Percentiles rank a stretch among this genome's conserved stretches.
Conservation (phyloP, 2,113 vertebrate species). For the human (Homo sapiens) region DNA sequence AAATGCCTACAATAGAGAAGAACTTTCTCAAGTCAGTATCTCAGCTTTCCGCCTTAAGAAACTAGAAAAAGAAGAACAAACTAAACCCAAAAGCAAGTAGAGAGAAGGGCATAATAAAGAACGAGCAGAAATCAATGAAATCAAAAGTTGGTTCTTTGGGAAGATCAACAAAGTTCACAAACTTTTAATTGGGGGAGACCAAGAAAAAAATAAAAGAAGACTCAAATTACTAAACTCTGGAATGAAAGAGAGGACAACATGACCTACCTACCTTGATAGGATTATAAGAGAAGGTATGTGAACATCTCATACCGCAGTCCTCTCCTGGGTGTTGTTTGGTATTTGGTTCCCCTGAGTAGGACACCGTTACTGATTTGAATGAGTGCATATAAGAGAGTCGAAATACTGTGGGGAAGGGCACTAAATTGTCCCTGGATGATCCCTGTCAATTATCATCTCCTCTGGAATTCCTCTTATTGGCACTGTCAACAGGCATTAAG, state of each 20-base stretch:
- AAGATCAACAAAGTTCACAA: background rate
- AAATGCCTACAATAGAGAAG: constrained; percentile 15
- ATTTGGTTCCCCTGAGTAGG: background rate
- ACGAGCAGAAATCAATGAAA: background rate
- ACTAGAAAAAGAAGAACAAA: constrained; percentile 12
- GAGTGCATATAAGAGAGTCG: background rate
- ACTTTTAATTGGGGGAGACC: background rate
- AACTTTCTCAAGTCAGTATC: constrained; percentile 10
- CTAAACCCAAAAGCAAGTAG: background rate
- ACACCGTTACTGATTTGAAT: background rate
- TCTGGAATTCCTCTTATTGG: background rate
- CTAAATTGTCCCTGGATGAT: background rate
- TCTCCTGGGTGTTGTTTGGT: background rate
- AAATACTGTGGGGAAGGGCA: background rate
- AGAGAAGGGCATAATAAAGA: background rate
- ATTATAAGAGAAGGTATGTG: background rate
- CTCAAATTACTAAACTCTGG: background rate
- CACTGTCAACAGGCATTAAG: background rate
- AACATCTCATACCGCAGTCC: background rate
- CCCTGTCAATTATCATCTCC: background rate
- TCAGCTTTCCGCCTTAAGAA: constrained; percentile 15
- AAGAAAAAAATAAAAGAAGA: constrained; percentile 9
- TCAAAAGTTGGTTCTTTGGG: constrained; percentile 27
- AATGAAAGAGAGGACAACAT: background rate
- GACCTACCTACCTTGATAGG: background rate